Percentiles rank a stretch among this genome's conserved stretches.
phyloP scores from a whole-genome alignment of 2,797 vertebrate genomes.

The Otus scops region DNA sequence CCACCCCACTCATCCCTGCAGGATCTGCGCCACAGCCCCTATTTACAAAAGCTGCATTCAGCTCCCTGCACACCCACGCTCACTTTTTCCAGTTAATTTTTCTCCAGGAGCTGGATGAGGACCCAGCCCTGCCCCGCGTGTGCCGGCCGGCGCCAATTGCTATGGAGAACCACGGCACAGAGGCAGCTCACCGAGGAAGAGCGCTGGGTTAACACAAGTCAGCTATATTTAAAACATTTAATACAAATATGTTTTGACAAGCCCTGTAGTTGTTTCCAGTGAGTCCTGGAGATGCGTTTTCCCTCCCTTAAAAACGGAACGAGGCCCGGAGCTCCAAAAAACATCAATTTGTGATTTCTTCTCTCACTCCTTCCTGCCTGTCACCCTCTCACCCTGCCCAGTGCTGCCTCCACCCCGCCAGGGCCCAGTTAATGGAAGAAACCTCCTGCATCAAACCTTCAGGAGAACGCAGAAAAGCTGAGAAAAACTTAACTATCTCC shows the following conservation, averaged over 20 bases:
- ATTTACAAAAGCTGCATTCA: constrained; percentile 47
- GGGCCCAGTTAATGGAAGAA: neutral
- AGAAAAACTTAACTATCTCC: neutral
- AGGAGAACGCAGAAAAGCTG: neutral
- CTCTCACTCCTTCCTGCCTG: neutral
- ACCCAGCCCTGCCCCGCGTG: neutral
- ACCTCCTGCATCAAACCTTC: neutral
- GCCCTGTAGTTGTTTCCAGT: constrained; percentile 27
- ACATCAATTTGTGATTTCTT: neutral
- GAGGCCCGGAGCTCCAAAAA: neutral
- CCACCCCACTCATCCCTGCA: neutral
- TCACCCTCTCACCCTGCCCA: neutral
- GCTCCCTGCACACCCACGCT: neutral
- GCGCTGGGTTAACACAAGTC: neutral
- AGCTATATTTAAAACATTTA: constrained; percentile 61
- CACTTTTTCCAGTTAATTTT: constrained; percentile 50
- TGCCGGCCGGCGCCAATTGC: neutral
- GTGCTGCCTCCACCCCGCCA: neutral
- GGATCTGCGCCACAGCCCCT: neutral
- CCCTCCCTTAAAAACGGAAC: constrained; percentile 35
- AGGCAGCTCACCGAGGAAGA: neutral
- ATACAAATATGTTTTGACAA: constrained; percentile 58
- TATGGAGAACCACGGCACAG: neutral
- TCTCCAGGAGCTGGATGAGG: constrained; percentile 24
- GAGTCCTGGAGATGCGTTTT: neutral